Percentiles rank a stretch among this genome's conserved stretches.
Conservation (phyloP, 2,113 vertebrate genomes). For the Callionymus lyra region DNA sequence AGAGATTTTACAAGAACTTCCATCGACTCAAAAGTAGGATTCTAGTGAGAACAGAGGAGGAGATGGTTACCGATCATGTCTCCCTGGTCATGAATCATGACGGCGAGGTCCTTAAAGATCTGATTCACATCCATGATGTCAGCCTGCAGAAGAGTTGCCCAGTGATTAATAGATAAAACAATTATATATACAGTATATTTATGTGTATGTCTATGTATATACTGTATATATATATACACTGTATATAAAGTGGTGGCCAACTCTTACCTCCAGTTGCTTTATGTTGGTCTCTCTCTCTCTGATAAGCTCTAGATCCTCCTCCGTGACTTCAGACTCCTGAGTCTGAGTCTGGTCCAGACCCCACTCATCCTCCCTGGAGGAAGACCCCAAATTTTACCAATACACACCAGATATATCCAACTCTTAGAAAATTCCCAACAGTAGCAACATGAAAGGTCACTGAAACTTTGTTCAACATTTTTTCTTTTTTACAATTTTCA, state of each 20-base stretch:
- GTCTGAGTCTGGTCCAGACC: conserved; percentile 81
- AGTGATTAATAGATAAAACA: not conserved
- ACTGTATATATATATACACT: no score
- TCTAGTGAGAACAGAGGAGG: not conserved
- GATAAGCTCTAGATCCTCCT: conserved; percentile 91
- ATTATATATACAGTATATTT: not conserved
- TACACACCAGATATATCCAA: no score
- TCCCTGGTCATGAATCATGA: conserved; percentile 98
- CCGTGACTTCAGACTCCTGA: conserved; percentile 81
- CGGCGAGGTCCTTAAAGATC: conserved; percentile 96
- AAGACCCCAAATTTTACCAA: no score
- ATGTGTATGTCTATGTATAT: no score
- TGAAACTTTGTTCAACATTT: no score
- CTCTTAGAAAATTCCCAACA: no score
- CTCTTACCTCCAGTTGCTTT: conserved; percentile 82
- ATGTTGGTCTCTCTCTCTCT: conserved; percentile 93
- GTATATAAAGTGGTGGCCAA: no score
- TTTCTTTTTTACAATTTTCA: no score
- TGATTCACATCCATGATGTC: conserved; percentile 97
- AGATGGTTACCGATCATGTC: conserved; percentile 85
- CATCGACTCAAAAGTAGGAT: not conserved
- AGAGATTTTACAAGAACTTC: not conserved
- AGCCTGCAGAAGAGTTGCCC: conserved; percentile 65
- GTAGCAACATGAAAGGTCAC: no score
- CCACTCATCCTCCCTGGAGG: conserved; percentile 82